Percentiles rank a stretch among this genome's conserved stretches.
Conservation (phyloP, 1,140 invertebrate genomes). For the Diorhabda sublineata region DNA sequence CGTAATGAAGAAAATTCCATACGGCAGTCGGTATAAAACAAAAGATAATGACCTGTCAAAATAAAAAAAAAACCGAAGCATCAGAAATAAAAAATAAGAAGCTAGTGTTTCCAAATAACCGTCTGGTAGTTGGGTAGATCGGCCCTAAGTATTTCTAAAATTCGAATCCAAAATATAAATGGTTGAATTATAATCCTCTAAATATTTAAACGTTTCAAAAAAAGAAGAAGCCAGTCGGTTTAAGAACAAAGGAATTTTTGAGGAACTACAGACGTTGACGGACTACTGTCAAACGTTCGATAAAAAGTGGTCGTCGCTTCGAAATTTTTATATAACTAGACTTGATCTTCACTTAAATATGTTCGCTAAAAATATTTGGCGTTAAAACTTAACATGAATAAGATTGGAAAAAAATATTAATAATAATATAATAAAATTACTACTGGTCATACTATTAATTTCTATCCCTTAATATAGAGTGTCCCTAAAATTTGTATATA, state of each 20-base stretch:
- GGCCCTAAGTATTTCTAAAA: slow-evolving; percentile 40
- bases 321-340: slow-evolving; percentile 16
- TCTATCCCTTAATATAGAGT: too few species aligned
- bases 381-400: too few species aligned
- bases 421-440: too few species aligned
- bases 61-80: slow-evolving; percentile 19
- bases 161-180: slow-evolving; percentile 39
- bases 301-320: slow-evolving; percentile 32
- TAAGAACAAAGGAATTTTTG: slow-evolving; percentile 37
- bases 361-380: too few species aligned
- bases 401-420: too few species aligned
- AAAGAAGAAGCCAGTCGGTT: slow-evolving; percentile 29
- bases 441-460: too few species aligned
- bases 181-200: slow-evolving; percentile 38
- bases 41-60: slow-evolving; percentile 21
- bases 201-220: slow-evolving; percentile 35
- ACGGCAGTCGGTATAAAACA: slow-evolving; percentile 11
- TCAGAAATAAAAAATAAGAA: slow-evolving; percentile 14
- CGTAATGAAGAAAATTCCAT: not conserved
- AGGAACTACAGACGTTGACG: slow-evolving; percentile 38
- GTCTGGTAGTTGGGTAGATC: slow-evolving; percentile 12
- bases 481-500: too few species aligned
- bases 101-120: slow-evolving; percentile 18
- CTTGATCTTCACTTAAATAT: not conserved
- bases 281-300: slow-evolving; percentile 34